phyloP scores from a whole-genome alignment of 2,888 invertebrate genomes.

The Acanthoscelides obtectus region DNA sequence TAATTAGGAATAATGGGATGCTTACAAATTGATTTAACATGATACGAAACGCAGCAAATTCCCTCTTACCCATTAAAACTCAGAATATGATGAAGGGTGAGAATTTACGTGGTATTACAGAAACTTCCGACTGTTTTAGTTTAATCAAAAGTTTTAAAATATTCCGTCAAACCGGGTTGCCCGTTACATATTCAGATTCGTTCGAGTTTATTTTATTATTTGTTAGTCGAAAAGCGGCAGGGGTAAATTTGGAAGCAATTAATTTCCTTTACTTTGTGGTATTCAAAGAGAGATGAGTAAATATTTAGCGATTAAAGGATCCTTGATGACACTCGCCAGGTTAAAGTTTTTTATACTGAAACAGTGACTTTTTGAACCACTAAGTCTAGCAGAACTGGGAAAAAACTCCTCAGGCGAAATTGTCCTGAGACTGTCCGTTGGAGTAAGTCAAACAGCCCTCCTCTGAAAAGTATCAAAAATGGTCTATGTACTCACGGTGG shows the following conservation, averaged over 20 bases:
- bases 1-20: neutral
- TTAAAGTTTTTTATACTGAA: too few species aligned
- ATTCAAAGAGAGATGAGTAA: too few species aligned
- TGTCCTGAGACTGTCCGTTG: too few species aligned
- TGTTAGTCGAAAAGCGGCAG: neutral
- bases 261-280: too few species aligned
- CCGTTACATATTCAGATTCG: neutral
- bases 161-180: neutral
- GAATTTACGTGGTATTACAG: neutral
- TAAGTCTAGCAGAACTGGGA: too few species aligned
- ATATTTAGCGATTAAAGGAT: too few species aligned
- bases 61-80: neutral
- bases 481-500: too few species aligned
- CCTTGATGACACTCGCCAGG: too few species aligned
- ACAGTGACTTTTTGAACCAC: too few species aligned
- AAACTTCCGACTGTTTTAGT: neutral
- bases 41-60: neutral
- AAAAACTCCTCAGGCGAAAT: too few species aligned
- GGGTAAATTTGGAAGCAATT: neutral
- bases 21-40: neutral
- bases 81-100: neutral
- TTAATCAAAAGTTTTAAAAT: neutral
- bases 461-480: too few species aligned
- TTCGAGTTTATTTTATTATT: neutral
- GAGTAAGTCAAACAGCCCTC: too few species aligned